phyloP scores from a whole-genome alignment of 2,797 vertebrate species.

The Novumbra hubbsi region DNA sequence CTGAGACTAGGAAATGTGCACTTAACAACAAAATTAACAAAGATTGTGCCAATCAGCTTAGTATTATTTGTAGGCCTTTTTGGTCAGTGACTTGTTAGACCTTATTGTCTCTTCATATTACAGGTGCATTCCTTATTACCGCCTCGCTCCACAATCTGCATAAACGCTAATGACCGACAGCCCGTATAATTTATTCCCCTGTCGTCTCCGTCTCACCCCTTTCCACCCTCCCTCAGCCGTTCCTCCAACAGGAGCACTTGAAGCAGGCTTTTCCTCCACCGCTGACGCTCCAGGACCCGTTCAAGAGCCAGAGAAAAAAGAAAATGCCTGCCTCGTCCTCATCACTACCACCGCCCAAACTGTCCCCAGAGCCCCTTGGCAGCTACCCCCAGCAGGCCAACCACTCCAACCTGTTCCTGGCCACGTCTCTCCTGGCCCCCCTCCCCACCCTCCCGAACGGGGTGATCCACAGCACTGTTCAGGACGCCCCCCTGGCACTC shows the following conservation, averaged over 20 bases:
- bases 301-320: slow-evolving; percentile 79
- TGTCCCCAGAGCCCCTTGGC: slow-evolving; percentile 70
- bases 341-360: slow-evolving; percentile 71
- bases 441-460: slow-evolving; percentile 82
- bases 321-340: slow-evolving; percentile 48
- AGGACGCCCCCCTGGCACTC: slow-evolving; percentile 91
- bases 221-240: slow-evolving; percentile 46
- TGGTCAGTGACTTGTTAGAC: slow-evolving; percentile 40
- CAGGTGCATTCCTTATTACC: slow-evolving; percentile 40
- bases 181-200: slow-evolving; percentile 58
- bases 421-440: slow-evolving; percentile 80
- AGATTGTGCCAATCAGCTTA: slow-evolving; percentile 45
- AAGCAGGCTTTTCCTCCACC: slow-evolving; percentile 79
- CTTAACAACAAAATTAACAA: slow-evolving; percentile 54
- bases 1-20: slow-evolving; percentile 43
- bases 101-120: slow-evolving; percentile 46
- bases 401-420: slow-evolving; percentile 85
- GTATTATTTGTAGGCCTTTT: slow-evolving; percentile 33
- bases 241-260: slow-evolving; percentile 78
- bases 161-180: slow-evolving; percentile 59
- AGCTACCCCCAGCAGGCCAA: slow-evolving; percentile 74
- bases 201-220: slow-evolving; percentile 14
- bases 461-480: slow-evolving; percentile 78
- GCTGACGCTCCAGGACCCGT: slow-evolving; percentile 76
- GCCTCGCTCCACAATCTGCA: slow-evolving; percentile 51